Evolutionary conservation across 1,140 invertebrate species (phyloP).

Genomic region (Drosophila miranda): DNA sequence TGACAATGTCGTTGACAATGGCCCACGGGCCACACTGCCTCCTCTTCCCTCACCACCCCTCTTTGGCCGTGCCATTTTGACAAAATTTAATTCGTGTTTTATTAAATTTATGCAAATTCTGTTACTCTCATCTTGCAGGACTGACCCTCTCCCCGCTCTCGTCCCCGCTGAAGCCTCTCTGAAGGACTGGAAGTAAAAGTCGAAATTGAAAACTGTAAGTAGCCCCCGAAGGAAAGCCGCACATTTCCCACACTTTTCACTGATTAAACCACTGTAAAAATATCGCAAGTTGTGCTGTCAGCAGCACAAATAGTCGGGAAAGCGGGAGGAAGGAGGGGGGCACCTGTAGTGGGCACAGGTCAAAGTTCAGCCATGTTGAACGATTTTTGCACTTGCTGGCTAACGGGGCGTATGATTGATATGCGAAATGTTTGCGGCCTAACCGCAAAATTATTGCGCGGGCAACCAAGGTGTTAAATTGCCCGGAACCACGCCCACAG

Average conservation of each 20-base stretch:
- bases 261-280: slow-evolving; percentile 48
- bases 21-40: neutral
- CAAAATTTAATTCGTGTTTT: slow-evolving; percentile 34
- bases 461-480: slow-evolving; percentile 47
- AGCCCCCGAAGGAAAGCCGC: slow-evolving; percentile 8
- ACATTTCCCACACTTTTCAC: slow-evolving; percentile 37
- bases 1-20: slow-evolving; percentile 21
- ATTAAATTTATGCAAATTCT: slow-evolving; percentile 49
- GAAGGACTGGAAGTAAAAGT: slow-evolving; percentile 10
- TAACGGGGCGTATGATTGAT: slow-evolving; percentile 73
- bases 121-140: slow-evolving; percentile 29
- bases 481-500: slow-evolving; percentile 24
- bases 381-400: slow-evolving; percentile 24
- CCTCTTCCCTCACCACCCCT: neutral
- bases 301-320: slow-evolving; percentile 10
- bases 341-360: slow-evolving; percentile 5
- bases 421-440: slow-evolving; percentile 31
- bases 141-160: neutral
- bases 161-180: slow-evolving; percentile 21
- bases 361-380: slow-evolving; percentile 43
- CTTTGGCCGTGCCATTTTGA: slow-evolving; percentile 5
- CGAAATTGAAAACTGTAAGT: slow-evolving; percentile 56
- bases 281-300: slow-evolving; percentile 64
- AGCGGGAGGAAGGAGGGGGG: neutral
- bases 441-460: slow-evolving; percentile 34